Evolutionary conservation across 2,113 vertebrate genomes (phyloP), one percentile per base, ranked within the genome.

Genomic region (Perca fluviatilis): DNA sequence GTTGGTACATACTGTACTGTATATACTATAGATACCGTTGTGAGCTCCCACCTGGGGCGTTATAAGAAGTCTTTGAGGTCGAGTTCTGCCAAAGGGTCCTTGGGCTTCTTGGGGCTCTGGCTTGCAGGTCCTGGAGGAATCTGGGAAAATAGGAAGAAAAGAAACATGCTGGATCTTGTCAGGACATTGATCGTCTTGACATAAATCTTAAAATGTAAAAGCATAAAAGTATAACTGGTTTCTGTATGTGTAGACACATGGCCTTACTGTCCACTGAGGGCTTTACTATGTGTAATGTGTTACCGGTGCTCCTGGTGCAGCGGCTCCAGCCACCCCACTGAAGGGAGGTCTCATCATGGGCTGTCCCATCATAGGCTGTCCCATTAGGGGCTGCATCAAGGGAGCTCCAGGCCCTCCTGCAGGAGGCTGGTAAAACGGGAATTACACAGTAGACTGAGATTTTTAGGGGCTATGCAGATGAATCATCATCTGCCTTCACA

Each of bases 1-100:
- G 63, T 18, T 18, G 14, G 18, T 4, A 12, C 23, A 50, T 19
- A 19, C 65, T 18, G 8, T 51, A 30, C 19, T 57, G 9, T 49
- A 27, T 50, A n/a, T 43, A 61, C 15, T 10, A 23, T 5, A 18
- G 14, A 40, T 72, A 10, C 4, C 2, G 40, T 13, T 46, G 21
- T 56, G 25, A 85, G 21, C 11, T 72, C 81, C 58, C 66, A 94
- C 93, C 97, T 96, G 92, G 86, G 84, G 91, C 57, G 94, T 98
- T 98, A 99, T 96, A 99, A 97, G 97, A 99, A 99, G 96, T 99
- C 98, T 96, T 99, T 99, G 96, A 99, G 98, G 95, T 99, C 97
- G 89, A 99, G 97, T 91, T 99, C 98, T 91, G 98, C 98, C 96
- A 99, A 96, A 75, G 98, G 98, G 93, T 99, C 98, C 96, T 99